Conservation (phyloP, 92 coral and sea anemone species). For the Paragorgia papillata region DNA sequence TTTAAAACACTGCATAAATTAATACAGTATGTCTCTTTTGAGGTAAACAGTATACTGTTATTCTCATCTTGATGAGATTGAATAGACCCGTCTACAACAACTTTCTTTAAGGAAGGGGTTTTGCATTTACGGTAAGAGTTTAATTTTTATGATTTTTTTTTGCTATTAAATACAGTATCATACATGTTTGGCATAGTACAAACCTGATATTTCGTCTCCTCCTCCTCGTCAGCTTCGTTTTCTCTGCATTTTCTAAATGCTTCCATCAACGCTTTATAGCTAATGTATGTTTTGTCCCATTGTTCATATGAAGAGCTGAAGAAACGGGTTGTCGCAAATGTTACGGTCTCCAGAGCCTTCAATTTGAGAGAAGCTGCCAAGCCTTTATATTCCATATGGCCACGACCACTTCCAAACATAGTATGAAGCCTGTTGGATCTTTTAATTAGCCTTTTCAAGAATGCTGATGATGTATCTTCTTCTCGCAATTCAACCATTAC, state of each 20-base stretch:
- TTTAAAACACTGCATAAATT: too few relatives aligned
- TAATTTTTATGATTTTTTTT: too few relatives aligned
- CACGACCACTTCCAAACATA: slow-evolving; percentile 36
- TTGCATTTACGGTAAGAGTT: too few relatives aligned
- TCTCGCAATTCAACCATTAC: slow-evolving; percentile 18
- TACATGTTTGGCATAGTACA: too few relatives aligned
- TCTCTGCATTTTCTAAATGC: slow-evolving; percentile 25
- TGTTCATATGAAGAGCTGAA: slow-evolving; percentile 23
- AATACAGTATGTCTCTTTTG: too few relatives aligned
- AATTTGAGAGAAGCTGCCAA: slow-evolving; percentile 17
- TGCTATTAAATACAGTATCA: too few relatives aligned
- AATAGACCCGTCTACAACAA: too few relatives aligned
- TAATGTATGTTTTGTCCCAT: slow-evolving; percentile 13
- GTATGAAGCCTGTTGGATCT: slow-evolving; percentile 23
- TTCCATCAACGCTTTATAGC: slow-evolving; percentile 20
- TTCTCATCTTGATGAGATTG: too few relatives aligned
- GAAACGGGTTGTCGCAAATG: slow-evolving; percentile 27
- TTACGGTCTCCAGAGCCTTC: slow-evolving; percentile 17
- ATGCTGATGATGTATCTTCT: slow-evolving; percentile 11
- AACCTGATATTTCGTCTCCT: slow-evolving; percentile 21
- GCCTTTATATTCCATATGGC: slow-evolving; percentile 27
- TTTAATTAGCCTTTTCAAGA: slow-evolving; percentile 20
- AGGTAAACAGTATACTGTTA: too few relatives aligned
- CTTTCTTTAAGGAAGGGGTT: too few relatives aligned
- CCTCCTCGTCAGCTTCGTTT: slow-evolving; percentile 21